Evolutionary conservation across 2,888 invertebrate genomes (phyloP).

Genomic region (Megamerina dolium): DNA sequence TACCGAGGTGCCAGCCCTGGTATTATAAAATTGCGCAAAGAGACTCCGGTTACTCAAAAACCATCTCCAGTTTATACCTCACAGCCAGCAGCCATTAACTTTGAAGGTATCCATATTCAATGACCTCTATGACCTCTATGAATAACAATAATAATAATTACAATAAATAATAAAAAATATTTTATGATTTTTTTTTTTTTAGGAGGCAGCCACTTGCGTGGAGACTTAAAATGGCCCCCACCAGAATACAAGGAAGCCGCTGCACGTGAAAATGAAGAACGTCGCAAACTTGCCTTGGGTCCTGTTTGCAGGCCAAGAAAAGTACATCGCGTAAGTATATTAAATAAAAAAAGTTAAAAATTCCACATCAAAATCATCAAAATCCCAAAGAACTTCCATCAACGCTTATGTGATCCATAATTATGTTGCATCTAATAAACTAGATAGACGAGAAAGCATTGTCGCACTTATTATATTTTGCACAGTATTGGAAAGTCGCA

Average conservation of each 20-base stretch:
- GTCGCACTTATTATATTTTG: no score
- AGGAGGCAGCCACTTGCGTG: slow-evolving; percentile 78
- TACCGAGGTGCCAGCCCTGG: slow-evolving; percentile 53
- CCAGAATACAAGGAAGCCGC: slow-evolving; percentile 67
- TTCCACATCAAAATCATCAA: no score
- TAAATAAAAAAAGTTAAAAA: no score
- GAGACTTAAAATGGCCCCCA: slow-evolving; percentile 85
- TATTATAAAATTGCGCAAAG: slow-evolving; percentile 57
- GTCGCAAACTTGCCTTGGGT: slow-evolving; percentile 65
- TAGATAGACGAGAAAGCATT: no score
- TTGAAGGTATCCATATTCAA: slow-evolving; percentile 53
- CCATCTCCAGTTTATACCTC: slow-evolving; percentile 70
- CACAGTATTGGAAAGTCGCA: no score
- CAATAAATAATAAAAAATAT: no score
- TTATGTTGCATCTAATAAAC: no score
- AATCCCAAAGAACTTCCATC: no score
- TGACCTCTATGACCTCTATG: neutral
- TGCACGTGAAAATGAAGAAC: slow-evolving; percentile 66
- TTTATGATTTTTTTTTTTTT: no score
- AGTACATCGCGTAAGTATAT: slow-evolving; percentile 52
- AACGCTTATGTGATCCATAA: no score
- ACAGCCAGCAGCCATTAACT: slow-evolving; percentile 72
- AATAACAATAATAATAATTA: neutral
- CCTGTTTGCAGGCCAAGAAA: slow-evolving; percentile 70
- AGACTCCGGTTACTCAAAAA: slow-evolving; percentile 69